Evolutionary conservation across 2,113 vertebrate species (phyloP), one percentile per base, ranked within the genome.

Genomic region (Conger conger): DNA sequence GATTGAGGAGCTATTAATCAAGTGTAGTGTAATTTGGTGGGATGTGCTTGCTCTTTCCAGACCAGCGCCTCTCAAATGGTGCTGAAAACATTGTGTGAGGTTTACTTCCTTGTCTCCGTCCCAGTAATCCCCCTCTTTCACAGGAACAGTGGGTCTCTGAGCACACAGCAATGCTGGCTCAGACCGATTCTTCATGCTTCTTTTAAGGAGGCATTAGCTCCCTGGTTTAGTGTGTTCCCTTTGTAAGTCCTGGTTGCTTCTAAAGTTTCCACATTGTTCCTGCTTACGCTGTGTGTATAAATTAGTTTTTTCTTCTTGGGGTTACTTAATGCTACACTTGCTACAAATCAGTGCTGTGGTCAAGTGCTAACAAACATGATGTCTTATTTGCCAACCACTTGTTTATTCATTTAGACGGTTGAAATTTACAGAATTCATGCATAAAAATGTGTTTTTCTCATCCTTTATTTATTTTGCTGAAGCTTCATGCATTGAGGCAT

Each of bases 211-310:
- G 89, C 91, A 93, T 92, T 88, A 92, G 89, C 78, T 82, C 68
- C 83, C 87, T 85, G 88, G 86, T 77, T 93, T 89, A 93, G 91
- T 92, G 89, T 87, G 88, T 91, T 89, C 87, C 86, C 83, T 92
- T 92, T 92, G 91, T 93, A 88, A 50, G 42, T 84, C 87, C 88
- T 84, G 76, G 89, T 92, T 89, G 79, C 91, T 90, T 94, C 92
- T 94, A 93, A 93, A 91, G 92, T 92, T 92, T 94, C 93, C 89
- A 92, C 90, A 92, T 93, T 93, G 92, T 94, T 92, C 92, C 82
- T 79, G 86, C 90, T 84, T 84, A 88, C 87, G 89, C 86, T 83
- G 30, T 82, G 42, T 83, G 83, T 85, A 92, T 87, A 89, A 92
- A 91, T 88, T 83, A 90, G 88, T 85, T 86, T 84, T 90, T 87